Base-by-base conservation (phyloP, 2,113 vertebrate species). In the Mandrillus leucophaeus region DNA sequence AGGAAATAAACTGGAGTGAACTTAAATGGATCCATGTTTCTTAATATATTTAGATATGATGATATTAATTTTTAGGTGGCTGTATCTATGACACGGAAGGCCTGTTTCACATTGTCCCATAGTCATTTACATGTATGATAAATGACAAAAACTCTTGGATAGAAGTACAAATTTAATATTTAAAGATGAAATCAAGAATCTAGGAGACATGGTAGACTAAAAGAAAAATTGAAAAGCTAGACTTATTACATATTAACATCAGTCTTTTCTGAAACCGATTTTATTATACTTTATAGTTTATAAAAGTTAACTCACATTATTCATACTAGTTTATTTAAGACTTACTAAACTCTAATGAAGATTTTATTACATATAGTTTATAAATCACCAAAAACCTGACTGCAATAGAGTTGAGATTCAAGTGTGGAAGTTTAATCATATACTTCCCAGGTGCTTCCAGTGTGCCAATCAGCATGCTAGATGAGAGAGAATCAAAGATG, bases 81-180 rank as follows among this genome's bases (percentile, higher is more conserved):
- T 27, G 6, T 59, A 79, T 61, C 11, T 40, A 82, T 83, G 59
- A 43, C 32, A 82, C 76, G 25, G 14, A 89, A 0, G 40, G 16
- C 50, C 72, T 82, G 50, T 70, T 96, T 93, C 35, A 43, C 27
- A 55, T 66, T 90, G 43, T 72, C 27, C 14, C 89, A 23, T 88
- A 52, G 32, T 85, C 10, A 76, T 88, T 88, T 88, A 89, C n/a
- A 14, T 79, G 73, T 17, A 70, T 9, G 43, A 93, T 57, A 84
- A 25, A 93, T 79, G 61, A 45, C 1, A 43, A 70, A 80, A 94
- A 89, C 35, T 97, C 59, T 61, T 95, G 20, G 27, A 57, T 48
- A n/a, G 25, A 95, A 59, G 45, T n/a, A 79, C 38, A 96, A 45
- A 89, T 78, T 85, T 85, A 91, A 73, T 52, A 88, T 91, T 87